Percentiles rank a stretch among this genome's conserved stretches.
These are phyloP conservation scores for Threskiornis aethiopicus DNA, from an alignment of 2,797 vertebrate genomes.

Conservation along the genomic window DNA sequence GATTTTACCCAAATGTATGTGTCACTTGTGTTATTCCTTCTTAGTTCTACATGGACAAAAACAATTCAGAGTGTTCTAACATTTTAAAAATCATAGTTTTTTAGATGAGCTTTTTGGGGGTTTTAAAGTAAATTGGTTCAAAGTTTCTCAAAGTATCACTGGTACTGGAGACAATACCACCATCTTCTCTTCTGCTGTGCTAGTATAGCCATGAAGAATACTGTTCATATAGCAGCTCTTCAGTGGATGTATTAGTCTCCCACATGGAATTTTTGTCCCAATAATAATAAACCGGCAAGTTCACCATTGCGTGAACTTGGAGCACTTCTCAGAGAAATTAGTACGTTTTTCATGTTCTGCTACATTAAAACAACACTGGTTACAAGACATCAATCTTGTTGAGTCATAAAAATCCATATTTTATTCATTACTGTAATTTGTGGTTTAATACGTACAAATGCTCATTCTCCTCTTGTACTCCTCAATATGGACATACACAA, in stretches of 20 bases:
- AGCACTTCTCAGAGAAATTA: background rate
- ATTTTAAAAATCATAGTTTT: background rate
- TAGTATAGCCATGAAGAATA: background rate
- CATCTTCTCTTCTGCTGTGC: background rate
- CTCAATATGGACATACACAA: background rate
- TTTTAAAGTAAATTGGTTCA: background rate
- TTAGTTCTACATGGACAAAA: background rate
- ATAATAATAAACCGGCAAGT: background rate
- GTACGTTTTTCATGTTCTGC: background rate
- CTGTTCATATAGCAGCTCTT: background rate
- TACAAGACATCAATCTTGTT: background rate
- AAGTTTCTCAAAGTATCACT: background rate
- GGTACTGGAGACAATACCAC: background rate
- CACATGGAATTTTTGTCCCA: background rate
- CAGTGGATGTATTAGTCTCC: background rate
- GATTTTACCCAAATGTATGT: background rate
- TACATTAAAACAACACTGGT: background rate
- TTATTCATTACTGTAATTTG: background rate
- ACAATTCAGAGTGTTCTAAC: accelerated
- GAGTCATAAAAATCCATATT: background rate
- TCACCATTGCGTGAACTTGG: background rate
- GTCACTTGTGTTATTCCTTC: background rate
- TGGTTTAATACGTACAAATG: background rate
- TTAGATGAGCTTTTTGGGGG: background rate
- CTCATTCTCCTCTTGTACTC: background rate